Base-by-base conservation (phyloP, 1,140 invertebrate genomes). In the Drosophila lacertosa region DNA sequence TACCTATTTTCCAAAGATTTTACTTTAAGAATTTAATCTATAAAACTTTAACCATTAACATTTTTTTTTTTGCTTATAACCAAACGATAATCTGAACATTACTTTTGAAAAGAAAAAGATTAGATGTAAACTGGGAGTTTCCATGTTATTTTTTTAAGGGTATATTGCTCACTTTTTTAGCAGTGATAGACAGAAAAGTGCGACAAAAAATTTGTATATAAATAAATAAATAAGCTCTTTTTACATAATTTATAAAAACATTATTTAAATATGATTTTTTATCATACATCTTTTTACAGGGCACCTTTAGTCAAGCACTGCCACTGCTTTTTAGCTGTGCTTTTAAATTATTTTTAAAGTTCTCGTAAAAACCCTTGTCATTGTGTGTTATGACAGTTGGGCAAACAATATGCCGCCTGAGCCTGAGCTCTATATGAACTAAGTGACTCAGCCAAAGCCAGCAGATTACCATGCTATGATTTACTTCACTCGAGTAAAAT, bases 401-500 rank as follows among this genome's bases (percentile, higher is more conserved):
- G 4, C 7, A 32, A 63, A 48, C 42, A 48, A 48, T 29, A 39
- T 20, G 10, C 39, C 40, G 24, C 35, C 5, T n/a, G n/a, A n/a
- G 29, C 7, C 3, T 37, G 11, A 10, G 18, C 35, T 9, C 40
- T 13, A 47, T 16, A 39, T 53, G 18, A 55, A 50, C 54, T 48
- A 11, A 57, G 24, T 24, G 13, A 45, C 29, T 55, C 15, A 26
- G 9, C 22, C 16, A 39, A 66, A 66, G 33, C 54, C 44, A 16
- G 2, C 3, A 40, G 66, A 69, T 35, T 65, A 65, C 26, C 26
- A 51, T 50, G 24, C 51, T 50, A 70, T 70, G 67, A 70, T 65
- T 70, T 70, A 65, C 35, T 37, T 26, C 26, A 16, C 24, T 18
- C 26, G 10, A 35, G 33, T 48, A 4, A 45, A 24, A 33, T 11